A percentile compares a stretch with the other conserved stretches of the same genome.
phyloP scores from a whole-genome alignment of 2,797 vertebrate genomes.

The Sciurus vulgaris region DNA sequence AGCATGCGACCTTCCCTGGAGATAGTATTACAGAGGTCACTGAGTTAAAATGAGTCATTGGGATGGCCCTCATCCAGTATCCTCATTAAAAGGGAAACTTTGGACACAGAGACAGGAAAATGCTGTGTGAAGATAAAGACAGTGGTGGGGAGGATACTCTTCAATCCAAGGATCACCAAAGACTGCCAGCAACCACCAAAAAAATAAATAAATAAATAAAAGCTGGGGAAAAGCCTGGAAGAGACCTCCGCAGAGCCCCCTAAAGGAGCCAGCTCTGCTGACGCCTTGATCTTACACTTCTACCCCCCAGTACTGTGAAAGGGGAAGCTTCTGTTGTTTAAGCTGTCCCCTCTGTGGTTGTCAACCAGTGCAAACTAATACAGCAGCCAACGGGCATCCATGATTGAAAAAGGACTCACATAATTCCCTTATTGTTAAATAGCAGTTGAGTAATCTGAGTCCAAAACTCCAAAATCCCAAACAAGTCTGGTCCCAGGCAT shows the following conservation, averaged over 20 bases:
- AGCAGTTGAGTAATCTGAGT: neutral
- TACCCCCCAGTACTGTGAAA: neutral
- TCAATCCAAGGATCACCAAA: neutral
- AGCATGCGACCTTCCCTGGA: neutral
- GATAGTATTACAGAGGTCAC: neutral
- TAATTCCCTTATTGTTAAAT: neutral
- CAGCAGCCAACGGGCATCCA: too few relatives aligned
- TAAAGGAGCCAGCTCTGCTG: neutral
- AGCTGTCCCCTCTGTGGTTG: accelerated
- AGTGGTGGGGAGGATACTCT: neutral
- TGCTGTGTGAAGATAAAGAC: neutral
- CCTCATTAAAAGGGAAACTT: neutral
- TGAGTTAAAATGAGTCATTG: neutral
- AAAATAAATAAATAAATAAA: too few relatives aligned
- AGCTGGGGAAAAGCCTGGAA: neutral
- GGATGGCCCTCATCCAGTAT: neutral
- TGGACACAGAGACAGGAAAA: neutral
- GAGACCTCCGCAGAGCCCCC: too few relatives aligned
- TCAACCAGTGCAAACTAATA: neutral
- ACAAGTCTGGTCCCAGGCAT: too few relatives aligned
- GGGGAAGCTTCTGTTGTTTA: neutral
- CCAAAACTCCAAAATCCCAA: neutral
- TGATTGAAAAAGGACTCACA: too few relatives aligned
- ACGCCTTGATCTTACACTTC: neutral
- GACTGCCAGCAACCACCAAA: neutral